Evolutionary conservation across 2,113 vertebrate species (phyloP), one percentile per base, ranked within the genome.

Genomic region (Dicerorhinus sumatrensis): DNA sequence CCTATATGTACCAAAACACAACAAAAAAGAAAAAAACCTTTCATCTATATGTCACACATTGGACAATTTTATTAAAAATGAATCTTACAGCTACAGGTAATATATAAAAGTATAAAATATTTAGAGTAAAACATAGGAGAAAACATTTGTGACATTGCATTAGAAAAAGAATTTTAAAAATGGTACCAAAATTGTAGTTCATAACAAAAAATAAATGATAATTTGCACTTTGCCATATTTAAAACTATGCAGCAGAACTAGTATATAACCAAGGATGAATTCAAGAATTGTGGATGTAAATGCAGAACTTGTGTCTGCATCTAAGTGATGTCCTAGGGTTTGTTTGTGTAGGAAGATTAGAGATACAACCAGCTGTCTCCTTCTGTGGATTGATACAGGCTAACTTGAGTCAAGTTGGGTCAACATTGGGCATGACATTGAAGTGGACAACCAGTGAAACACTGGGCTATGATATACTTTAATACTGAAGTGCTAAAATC

Each of bases 281-380:
- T 76, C 46, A 33, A 51, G 46, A 69, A 18, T 33, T 48, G 46
- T 60, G 48, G 8, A 54, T n/a, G 10, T n/a, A 31, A 18, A 51
- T 33, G 73, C 27, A 11, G 33, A 16, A 76, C 27, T 4, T 20
- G 25, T 48, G 29, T 48, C 31, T 51, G 46, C 48, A 23, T 81
- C n/a, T 10, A 81, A 29, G 2, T 1, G n/a, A 14, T 39, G 14
- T 39, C n/a, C n/a, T 42, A 4, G 4, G 3, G 8, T 9, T 20
- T 84, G 31, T 67, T 46, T 84, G 20, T 51, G 11, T 16, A 20
- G 39, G 12, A 11, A 84, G 42, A 67, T 21, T 16, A 1, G 21
- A 25, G 31, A 23, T 25, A 16, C 23, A 29, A 51, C 12, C 6
- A 16, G 7, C 31, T 25, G 2, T 48, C 60, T 65, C 18, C 62